phyloP scores from a whole-genome alignment of 1,140 invertebrate species.

The Chelonus insularis region DNA sequence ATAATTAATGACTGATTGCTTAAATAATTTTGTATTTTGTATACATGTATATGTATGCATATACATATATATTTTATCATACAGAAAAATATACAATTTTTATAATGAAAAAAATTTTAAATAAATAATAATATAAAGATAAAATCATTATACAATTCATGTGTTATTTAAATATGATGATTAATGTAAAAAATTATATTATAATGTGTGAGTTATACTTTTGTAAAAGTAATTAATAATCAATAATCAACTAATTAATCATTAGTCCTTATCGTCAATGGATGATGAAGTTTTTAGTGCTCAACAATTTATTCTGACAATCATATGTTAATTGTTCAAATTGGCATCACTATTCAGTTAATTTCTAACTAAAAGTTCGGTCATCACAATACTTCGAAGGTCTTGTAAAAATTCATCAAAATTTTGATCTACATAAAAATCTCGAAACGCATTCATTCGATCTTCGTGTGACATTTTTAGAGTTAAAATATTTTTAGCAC shows the following conservation, averaged over 20 bases:
- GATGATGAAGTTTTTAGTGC: too few relatives aligned
- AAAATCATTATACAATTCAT: too few relatives aligned
- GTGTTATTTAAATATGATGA: too few relatives aligned
- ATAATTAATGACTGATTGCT: background rate
- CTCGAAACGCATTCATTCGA: constrained; percentile 44
- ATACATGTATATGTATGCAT: too few relatives aligned
- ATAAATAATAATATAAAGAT: background rate
- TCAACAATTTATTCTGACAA: too few relatives aligned
- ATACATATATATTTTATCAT: background rate
- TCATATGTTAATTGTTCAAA: too few relatives aligned
- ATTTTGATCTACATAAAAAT: constrained; percentile 39
- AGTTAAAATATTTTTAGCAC: constrained; percentile 52
- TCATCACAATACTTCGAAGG: constrained; percentile 42
- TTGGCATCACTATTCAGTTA: too few relatives aligned
- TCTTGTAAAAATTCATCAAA: constrained; percentile 53
- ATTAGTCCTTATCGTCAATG: too few relatives aligned
- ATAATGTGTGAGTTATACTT: too few relatives aligned
- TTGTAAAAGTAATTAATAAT: too few relatives aligned
- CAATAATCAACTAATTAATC: too few relatives aligned
- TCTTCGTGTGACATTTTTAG: constrained; percentile 44
- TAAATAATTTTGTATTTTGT: background rate
- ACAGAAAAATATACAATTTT: background rate
- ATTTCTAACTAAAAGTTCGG: constrained; percentile 9
- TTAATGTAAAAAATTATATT: too few relatives aligned
- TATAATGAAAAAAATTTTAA: background rate